A percentile compares a stretch with the other conserved stretches of the same genome.
Conservation (phyloP, 2,888 invertebrate genomes). For the Drosophila niveifrons region DNA sequence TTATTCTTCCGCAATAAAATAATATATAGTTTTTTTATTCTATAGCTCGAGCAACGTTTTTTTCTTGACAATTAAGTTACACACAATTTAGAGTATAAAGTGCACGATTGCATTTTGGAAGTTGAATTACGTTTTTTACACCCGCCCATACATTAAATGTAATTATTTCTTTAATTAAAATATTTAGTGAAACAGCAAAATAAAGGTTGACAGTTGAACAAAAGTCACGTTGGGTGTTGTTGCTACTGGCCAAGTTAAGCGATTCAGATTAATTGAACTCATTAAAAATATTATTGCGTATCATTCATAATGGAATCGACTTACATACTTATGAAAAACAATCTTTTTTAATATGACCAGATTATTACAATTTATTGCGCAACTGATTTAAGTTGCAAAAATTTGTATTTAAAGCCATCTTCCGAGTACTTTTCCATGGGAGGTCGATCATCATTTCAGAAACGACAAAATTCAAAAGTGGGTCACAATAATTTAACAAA, state of each 20-base stretch:
- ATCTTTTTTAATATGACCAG: conserved; percentile 21
- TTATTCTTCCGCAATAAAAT: neutral
- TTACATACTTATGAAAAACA: conserved; percentile 30
- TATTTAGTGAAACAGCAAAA: conserved; percentile 62
- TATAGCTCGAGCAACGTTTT: neutral
- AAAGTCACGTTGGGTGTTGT: conserved; percentile 58
- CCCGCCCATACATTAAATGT: conserved; percentile 64
- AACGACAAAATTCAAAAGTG: too few relatives aligned
- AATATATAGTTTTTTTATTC: neutral
- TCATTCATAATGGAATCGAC: conserved; percentile 7
- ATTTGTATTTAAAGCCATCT: neutral
- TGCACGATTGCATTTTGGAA: conserved; percentile 15
- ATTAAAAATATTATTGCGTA: conserved; percentile 58
- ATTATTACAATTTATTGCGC: conserved; percentile 9
- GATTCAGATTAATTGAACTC: conserved; percentile 72
- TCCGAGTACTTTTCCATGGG: too few relatives aligned
- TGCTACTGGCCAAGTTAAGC: conserved; percentile 32
- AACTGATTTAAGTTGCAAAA: neutral
- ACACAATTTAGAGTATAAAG: conserved; percentile 7
- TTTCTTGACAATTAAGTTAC: neutral
- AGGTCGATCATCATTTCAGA: too few relatives aligned
- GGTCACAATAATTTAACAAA: too few relatives aligned
- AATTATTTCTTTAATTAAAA: conserved; percentile 80
- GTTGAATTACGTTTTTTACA: conserved; percentile 23
- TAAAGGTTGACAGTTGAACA: conserved; percentile 60